Evolutionary conservation across 2,888 invertebrate genomes (phyloP).

Genomic region (Tricholauxania praeusta): DNA sequence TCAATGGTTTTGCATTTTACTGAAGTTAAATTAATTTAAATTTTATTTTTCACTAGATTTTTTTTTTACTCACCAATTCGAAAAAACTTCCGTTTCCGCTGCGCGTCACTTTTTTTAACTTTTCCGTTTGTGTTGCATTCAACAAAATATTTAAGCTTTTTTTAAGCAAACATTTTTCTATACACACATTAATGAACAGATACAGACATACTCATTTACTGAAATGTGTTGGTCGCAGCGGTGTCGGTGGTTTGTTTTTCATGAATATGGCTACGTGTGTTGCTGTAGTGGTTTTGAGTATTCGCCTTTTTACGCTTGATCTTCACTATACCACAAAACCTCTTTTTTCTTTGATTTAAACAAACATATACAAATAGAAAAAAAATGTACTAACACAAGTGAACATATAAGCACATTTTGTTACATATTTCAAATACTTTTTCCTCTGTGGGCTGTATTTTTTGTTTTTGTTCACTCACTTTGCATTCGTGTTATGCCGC

Average conservation of each 20-base stretch:
- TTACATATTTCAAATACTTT: neutral
- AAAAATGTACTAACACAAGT: neutral
- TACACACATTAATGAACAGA: neutral
- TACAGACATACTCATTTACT: neutral
- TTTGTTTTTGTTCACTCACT: neutral
- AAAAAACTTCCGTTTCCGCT: slow-evolving; percentile 30
- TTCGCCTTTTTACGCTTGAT: slow-evolving; percentile 20
- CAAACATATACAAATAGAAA: no score
- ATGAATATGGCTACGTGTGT: neutral
- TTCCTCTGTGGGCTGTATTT: neutral
- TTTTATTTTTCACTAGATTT: neutral
- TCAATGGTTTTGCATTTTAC: no score
- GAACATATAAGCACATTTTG: neutral
- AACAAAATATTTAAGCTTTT: neutral
- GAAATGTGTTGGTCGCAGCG: slow-evolving; percentile 29
- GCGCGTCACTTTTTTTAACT: slow-evolving; percentile 3
- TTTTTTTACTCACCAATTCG: slow-evolving; percentile 10
- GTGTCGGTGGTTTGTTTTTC: neutral
- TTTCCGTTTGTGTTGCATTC: slow-evolving; percentile 21
- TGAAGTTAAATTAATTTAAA: no score
- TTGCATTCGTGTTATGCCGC: no score
- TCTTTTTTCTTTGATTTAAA: no score
- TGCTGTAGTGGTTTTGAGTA: neutral
- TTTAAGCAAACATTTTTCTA: neutral
- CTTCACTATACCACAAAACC: neutral